A percentile compares a stretch with the other conserved stretches of the same genome.
Conservation (phyloP, 1,140 invertebrate species). For the Drosophila tristis region DNA sequence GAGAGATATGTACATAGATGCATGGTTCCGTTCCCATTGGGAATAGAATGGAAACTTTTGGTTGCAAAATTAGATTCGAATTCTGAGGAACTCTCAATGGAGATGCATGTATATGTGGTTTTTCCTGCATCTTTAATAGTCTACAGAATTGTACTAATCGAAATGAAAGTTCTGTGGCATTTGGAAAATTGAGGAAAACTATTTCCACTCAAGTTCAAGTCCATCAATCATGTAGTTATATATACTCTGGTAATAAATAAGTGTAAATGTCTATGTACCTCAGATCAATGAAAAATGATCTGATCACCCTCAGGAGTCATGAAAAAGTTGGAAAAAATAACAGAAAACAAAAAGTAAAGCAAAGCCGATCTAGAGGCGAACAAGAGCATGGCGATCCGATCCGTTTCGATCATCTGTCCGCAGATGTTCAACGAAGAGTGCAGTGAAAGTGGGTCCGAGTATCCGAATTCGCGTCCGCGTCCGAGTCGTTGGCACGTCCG, state of each 20-base stretch:
- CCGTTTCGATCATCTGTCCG: slow-evolving; percentile 46
- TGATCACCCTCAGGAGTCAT: slow-evolving; percentile 27
- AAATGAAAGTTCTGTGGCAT: no score
- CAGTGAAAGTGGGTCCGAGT: slow-evolving; percentile 70
- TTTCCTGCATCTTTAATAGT: no score
- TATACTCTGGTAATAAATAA: no score
- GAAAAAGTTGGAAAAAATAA: slow-evolving; percentile 12
- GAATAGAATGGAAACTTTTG: slow-evolving; percentile 23
- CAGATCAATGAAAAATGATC: slow-evolving; percentile 6
- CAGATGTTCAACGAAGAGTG: slow-evolving; percentile 67
- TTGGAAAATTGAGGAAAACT: no score
- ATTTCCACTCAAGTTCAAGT: no score
- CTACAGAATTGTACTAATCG: no score
- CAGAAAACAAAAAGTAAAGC: slow-evolving; percentile 2
- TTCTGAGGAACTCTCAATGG: no score
- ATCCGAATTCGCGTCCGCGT: slow-evolving; percentile 1
- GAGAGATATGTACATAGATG: not conserved
- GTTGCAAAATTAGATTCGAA: slow-evolving; percentile 17
- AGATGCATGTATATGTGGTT: no score
- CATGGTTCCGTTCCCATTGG: not conserved
- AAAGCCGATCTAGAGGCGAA: slow-evolving; percentile 52
- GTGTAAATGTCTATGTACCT: no score
- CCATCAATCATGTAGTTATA: no score
- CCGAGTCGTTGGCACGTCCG: slow-evolving; percentile 42
- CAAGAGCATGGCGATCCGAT: slow-evolving; percentile 27